phyloP scores from a whole-genome alignment of 1,140 invertebrate genomes.

The Prorops nasuta region DNA sequence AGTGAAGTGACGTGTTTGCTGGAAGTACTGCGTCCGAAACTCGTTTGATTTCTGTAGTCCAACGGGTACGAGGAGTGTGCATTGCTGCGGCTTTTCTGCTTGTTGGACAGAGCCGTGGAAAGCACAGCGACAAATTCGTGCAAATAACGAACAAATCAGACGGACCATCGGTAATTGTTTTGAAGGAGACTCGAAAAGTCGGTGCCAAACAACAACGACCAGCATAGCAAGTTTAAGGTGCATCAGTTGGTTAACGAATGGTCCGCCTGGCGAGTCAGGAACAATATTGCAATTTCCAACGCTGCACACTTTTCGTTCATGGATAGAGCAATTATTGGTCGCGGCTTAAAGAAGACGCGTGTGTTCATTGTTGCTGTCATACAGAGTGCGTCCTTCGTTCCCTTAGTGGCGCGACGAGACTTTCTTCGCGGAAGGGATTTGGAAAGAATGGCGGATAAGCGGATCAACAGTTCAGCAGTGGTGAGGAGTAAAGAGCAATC shows the following conservation, averaged over 20 bases:
- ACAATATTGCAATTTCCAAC: not conserved
- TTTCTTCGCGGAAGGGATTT: not conserved
- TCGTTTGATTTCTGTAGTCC: too few species aligned
- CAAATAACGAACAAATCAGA: not conserved
- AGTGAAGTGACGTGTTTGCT: too few species aligned
- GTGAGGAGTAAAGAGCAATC: too few species aligned
- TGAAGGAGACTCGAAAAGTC: too few species aligned
- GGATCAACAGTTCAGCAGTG: too few species aligned
- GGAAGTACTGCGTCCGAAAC: too few species aligned
- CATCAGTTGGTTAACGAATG: not conserved
- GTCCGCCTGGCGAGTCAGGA: not conserved
- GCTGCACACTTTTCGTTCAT: not conserved
- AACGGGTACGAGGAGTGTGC: too few species aligned
- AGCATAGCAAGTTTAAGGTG: not conserved
- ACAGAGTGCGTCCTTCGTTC: conserved; percentile 25
- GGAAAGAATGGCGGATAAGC: not conserved
- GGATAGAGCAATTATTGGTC: not conserved
- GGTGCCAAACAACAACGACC: too few species aligned
- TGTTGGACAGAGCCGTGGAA: too few species aligned
- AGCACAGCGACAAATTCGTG: conserved; percentile 2
- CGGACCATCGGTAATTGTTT: too few species aligned
- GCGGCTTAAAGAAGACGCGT: conserved; percentile 2
- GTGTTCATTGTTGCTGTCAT: conserved; percentile 8
- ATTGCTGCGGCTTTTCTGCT: too few species aligned
- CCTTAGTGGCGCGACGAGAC: conserved; percentile 6